Conservation (phyloP, 2,797 vertebrate genomes). For the Alosa sapidissima region DNA sequence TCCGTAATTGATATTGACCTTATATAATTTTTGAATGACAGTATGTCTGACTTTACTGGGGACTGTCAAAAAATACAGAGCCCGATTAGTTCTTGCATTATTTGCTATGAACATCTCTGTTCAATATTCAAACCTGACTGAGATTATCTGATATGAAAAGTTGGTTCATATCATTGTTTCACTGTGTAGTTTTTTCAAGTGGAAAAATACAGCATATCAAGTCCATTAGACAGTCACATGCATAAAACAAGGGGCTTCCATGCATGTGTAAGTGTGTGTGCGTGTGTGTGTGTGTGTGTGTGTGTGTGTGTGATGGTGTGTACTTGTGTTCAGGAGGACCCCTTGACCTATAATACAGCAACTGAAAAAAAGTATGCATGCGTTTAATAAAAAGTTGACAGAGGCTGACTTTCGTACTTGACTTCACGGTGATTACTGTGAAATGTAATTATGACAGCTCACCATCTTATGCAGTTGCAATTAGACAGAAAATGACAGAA, state of each 20-base stretch:
- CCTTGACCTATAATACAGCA: not conserved
- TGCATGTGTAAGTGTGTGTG: not conserved
- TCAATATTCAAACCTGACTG: not conserved
- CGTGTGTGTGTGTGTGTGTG: not conserved
- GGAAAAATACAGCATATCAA: not conserved
- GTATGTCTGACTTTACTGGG: not conserved
- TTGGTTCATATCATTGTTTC: not conserved
- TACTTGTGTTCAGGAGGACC: not conserved
- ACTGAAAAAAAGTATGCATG: not conserved
- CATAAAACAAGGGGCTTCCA: not conserved
- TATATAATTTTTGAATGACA: not conserved
- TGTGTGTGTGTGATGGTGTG: not conserved
- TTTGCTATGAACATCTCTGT: not conserved
- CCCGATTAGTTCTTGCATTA: not conserved
- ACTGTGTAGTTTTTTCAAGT: not conserved
- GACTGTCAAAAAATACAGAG: not conserved
- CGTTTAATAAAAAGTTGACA: not conserved
- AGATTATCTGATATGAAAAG: not conserved
- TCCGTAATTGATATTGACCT: too few relatives aligned
- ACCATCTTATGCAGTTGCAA: not conserved
- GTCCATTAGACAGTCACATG: not conserved
- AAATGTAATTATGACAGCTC: not conserved
- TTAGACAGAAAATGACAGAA: not conserved
- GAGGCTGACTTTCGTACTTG: not conserved
- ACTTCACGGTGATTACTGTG: not conserved